Base-by-base conservation (phyloP, 2,888 invertebrate species). In the Pyrrhosoma nymphula region DNA sequence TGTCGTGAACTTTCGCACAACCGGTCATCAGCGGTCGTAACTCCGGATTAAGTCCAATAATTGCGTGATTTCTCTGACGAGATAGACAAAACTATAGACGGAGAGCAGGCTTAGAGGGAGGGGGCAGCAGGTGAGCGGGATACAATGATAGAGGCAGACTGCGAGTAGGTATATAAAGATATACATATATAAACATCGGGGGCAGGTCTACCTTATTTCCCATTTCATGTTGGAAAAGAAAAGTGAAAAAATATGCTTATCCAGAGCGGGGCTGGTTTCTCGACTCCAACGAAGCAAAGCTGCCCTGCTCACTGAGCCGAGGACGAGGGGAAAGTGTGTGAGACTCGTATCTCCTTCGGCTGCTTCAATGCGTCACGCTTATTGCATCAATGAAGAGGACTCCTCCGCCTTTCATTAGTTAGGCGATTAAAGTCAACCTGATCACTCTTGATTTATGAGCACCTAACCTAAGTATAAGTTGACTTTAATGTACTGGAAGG, bases 21-120 rank as follows among this genome's bases (percentile, higher is more conserved):
- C 89, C 89, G 89, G 89, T 89, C 89, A 89, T 89, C 89, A 89
- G n/a, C 89, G 89, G 89, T 56, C 89, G 89, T 89, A 89, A 89
- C 89, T 89, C 89, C 55, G 89, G 55, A 89, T 89, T 89, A 89
- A 89, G 69, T 56, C 89, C 89, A 89, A 89, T 89, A 55, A 89
- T 56, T 47, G 89, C 47, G 89, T 55, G 89, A 89, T 89, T 89
- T 89, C 89, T 55, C 89, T 89, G 55, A 89, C 39, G 89, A 89
- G 89, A 89, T 89, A 89, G 47, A 89, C 56, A 89, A 35, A 55
- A 55, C n/a, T 23, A 30, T 35, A 89, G 89, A 14, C 26, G n/a
- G 20, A 35, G 89, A 56, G n/a, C 56, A 1, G 89, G 89, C 20
- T 2, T 0, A 16, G 55, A 10, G 89, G 26, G 47, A 16, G n/a